Base-by-base conservation (phyloP, 1,140 invertebrate species). In the Dryas iulia region DNA sequence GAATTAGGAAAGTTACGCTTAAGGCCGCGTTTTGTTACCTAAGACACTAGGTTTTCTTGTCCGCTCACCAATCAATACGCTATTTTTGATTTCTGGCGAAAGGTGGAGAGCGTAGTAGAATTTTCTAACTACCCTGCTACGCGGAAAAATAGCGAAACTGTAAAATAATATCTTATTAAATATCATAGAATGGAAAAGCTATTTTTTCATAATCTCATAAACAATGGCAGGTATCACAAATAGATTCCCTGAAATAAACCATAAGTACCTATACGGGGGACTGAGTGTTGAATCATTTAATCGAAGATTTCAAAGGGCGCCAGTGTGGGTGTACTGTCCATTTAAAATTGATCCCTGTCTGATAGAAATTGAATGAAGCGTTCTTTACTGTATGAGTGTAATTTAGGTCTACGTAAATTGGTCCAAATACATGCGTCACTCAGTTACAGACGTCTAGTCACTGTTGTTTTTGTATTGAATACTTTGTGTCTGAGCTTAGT, bases 371-470 rank as follows among this genome's bases (percentile, higher is more conserved):
- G 31, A 58, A 61, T 53, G 59, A 39, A n/a, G 4, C 8, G 31
- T 59, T 59, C 67, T 69, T 69, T 69, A 69, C 52, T n/a, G 33
- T 30, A 21, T 59, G 35, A 14, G 53, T 59, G 56, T 64, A n/a
- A 69, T 59, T n/a, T 65, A 25, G 62, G 8, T 70, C 61, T 57
- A 12, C 0, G 2, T 60, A 65, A 4, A 33, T 12, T 73, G 66
- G 71, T 54, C 24, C 8, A 23, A 35, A 52, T 61, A 66, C 31
- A 30, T 26, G 61, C 61, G 57, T 64, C 61, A 64, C 61, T 28
- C 35, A 59, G 60, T 54, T 56, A 59, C 57, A 72, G 71, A 69
- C 71, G 71, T 72, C 71, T 72, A 72, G 71, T 69, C 71, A 64
- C 10, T 59, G 26, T 59, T 59, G 24, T 25, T 61, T 61, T 59